A percentile compares a stretch with the other conserved stretches of the same genome.
These are phyloP conservation scores for Dromococcyx pavoninus DNA, from an alignment of 2,797 vertebrate species.

Conservation along the genomic window DNA sequence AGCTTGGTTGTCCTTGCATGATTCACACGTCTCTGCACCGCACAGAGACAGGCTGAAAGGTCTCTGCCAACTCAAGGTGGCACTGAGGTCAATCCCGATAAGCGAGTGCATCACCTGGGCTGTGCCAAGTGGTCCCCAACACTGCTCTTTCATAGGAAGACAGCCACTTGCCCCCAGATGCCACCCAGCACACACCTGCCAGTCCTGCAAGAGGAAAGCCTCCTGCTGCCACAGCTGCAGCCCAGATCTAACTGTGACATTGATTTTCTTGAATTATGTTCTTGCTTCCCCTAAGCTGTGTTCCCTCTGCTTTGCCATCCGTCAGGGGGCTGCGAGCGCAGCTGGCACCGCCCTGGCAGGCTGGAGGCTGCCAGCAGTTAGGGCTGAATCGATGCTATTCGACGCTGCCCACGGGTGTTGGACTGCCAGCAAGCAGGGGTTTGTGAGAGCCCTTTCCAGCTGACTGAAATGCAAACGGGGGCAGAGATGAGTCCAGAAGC, in stretches of 20 bases:
- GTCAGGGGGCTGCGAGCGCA: neutral
- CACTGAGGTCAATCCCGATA: neutral
- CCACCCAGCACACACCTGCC: neutral
- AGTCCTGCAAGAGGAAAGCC: neutral
- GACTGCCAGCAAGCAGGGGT: neutral
- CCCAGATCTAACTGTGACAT: neutral
- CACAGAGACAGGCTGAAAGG: neutral
- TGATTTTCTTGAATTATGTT: neutral
- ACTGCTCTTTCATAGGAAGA: neutral
- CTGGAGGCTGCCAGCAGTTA: neutral
- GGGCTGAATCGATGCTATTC: neutral
- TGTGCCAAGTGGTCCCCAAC: neutral
- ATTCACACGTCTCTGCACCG: rapidly evolving
- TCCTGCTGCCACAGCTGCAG: neutral
- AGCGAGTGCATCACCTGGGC: neutral
- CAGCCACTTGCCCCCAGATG: neutral
- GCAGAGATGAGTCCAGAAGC: neutral
- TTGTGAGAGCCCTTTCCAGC: neutral
- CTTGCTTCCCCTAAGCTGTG: neutral
- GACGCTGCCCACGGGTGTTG: neutral
- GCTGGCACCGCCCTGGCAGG: neutral
- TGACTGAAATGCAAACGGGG: neutral
- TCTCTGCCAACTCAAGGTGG: neutral
- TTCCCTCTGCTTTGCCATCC: neutral
- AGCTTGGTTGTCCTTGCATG: neutral